These are phyloP conservation scores for Clarias platycephalus DNA, from an alignment of 2,797 vertebrate species.

Conservation along the genomic window DNA sequence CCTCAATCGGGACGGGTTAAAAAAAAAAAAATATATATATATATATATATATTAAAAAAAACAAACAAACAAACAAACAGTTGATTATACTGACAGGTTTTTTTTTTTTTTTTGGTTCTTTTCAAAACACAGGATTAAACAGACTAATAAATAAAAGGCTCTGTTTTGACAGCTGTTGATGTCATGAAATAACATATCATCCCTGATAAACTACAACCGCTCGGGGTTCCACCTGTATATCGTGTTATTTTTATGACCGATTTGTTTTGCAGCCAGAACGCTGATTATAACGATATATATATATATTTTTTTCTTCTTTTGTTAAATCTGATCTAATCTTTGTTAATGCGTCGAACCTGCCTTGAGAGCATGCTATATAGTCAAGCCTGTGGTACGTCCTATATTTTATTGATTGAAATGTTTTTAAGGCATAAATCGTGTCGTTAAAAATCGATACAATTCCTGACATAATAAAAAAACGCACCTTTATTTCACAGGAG, in stretches of 20 bases:
- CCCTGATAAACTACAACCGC: slow-evolving; percentile 32
- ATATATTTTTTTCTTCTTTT: slow-evolving; percentile 33
- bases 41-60: no score
- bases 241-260: slow-evolving; percentile 44
- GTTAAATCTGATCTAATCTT: slow-evolving; percentile 39
- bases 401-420: slow-evolving; percentile 64
- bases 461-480: slow-evolving; percentile 29
- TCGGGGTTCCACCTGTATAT: slow-evolving; percentile 48
- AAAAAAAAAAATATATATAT: neutral
- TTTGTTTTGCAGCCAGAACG: slow-evolving; percentile 26
- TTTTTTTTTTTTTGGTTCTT: slow-evolving; percentile 4
- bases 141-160: slow-evolving; percentile 11
- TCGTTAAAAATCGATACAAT: slow-evolving; percentile 53
- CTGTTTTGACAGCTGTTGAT: slow-evolving; percentile 52
- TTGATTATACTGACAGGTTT: neutral
- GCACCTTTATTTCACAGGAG: slow-evolving; percentile 42
- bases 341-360: slow-evolving; percentile 57
- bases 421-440: slow-evolving; percentile 53
- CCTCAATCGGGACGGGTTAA: neutral
- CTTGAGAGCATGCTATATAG: slow-evolving; percentile 69
- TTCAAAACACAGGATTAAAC: slow-evolving; percentile 13
- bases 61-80: neutral
- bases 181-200: slow-evolving; percentile 58
- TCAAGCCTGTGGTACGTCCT: slow-evolving; percentile 59
- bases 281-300: slow-evolving; percentile 39